Evolutionary conservation across 2,888 invertebrate genomes (phyloP).

Genomic region (Julus scanicus): DNA sequence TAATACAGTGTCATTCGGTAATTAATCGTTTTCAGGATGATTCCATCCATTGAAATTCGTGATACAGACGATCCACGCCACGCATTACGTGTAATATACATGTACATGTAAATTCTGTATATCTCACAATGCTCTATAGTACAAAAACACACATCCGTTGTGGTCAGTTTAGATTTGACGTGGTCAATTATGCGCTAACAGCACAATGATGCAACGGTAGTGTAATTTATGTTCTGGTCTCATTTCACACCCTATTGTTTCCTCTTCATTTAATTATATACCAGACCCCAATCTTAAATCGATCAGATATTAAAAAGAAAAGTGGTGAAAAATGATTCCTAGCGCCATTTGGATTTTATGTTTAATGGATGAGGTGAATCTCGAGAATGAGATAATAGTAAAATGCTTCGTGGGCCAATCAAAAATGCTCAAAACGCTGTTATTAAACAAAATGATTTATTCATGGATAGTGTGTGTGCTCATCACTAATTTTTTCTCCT

Average conservation of each 20-base stretch:
- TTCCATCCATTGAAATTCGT: background rate
- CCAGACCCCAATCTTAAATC: background rate
- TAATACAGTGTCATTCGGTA: background rate
- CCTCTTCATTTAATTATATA: background rate
- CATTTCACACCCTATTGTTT: slow-evolving; percentile 4
- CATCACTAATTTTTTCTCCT: slow-evolving; percentile 36
- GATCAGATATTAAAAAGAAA: slow-evolving; percentile 16
- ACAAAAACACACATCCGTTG: background rate
- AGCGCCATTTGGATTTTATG: background rate
- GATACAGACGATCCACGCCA: background rate
- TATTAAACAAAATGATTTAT: slow-evolving; percentile 48
- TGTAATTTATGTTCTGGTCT: background rate
- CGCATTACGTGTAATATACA: too few species aligned
- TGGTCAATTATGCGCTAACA: background rate
- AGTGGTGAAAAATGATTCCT: slow-evolving; percentile 17
- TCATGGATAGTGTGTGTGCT: slow-evolving; percentile 46
- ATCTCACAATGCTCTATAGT: too few species aligned
- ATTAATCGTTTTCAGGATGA: background rate
- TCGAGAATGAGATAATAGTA: slow-evolving; percentile 24
- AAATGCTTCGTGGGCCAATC: slow-evolving; percentile 22
- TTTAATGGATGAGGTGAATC: slow-evolving; percentile 41
- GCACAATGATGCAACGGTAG: background rate
- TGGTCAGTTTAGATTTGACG: background rate
- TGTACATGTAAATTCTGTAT: too few species aligned
- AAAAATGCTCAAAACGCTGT: slow-evolving; percentile 35